A percentile compares a stretch with the other conserved stretches of the same genome.
Evolutionary conservation across 2,113 vertebrate genomes (phyloP).

Genomic region (Dicrurus megarhynchus): DNA sequence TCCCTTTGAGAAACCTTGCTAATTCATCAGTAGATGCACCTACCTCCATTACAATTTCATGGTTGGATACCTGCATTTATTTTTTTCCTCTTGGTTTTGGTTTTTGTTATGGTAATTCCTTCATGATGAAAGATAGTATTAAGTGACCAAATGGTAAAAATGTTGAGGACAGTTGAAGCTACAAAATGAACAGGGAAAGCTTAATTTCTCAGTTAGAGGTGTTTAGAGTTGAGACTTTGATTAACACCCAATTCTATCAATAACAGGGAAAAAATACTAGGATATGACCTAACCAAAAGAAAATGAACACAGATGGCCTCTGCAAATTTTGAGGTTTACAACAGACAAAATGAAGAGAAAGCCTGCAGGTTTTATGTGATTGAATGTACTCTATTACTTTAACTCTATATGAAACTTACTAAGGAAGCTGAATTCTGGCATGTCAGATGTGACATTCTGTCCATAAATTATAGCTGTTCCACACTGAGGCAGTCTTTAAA

Average conservation of each 20-base stretch:
- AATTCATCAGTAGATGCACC: not conserved
- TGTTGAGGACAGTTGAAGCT: not conserved
- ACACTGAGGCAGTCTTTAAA: not conserved
- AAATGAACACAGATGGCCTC: not conserved
- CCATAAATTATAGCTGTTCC: not conserved
- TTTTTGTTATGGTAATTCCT: not conserved
- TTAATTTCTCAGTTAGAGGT: not conserved
- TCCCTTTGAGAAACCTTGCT: not conserved
- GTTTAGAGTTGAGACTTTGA: not conserved
- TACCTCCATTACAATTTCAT: not conserved
- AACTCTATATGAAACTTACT: not conserved
- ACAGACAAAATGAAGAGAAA: not conserved
- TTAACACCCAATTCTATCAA: not conserved
- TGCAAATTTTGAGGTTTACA: not conserved
- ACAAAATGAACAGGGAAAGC: not conserved
- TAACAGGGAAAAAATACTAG: not conserved
- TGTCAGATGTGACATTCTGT: not conserved
- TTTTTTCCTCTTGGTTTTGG: not conserved
- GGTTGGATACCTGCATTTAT: not conserved
- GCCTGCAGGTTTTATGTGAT: not conserved
- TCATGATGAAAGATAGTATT: not conserved
- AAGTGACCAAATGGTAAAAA: not conserved
- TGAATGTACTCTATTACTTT: not conserved
- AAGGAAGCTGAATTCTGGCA: not conserved
- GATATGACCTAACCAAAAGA: not conserved